Base-by-base conservation (phyloP, 2,113 vertebrate species). In the Spea bombifrons region DNA sequence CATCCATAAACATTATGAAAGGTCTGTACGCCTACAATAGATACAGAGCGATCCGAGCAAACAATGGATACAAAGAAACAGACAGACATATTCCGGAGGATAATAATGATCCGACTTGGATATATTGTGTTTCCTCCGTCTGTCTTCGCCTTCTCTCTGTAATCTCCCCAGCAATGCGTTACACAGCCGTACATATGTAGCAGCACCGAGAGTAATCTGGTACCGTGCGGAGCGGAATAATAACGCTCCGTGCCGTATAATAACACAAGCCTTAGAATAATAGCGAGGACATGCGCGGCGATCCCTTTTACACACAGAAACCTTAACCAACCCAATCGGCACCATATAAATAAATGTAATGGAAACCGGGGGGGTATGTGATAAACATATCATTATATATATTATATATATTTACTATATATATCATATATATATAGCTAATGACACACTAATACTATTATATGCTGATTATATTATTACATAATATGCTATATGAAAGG, bases 61-160 rank as follows among this genome's bases (percentile, higher is more conserved):
- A 59, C 55, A 59, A 59, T 59, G 55, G 55, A 59, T 13, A 59
- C 55, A 59, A 59, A 59, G 55, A 59, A 4, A 13, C 55, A 59
- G 55, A 59, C 55, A 4, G 55, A 59, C 3, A 13, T 59, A 59
- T 59, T 59, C 55, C 4, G 6, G 10, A 8, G 5, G 4, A 55
- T 68, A 15, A 76, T 76, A 76, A 57, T 57, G 16, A 76, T 76
- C 68, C 16, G 44, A 17, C 12, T 43, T 12, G 65, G 12, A 44
- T 8, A 43, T 66, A 64, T 65, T 16, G 46, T 45, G 55, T 73
- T 57, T 72, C 53, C 63, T 46, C 43, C 17, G 48, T 66, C 49
- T 75, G 9, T 85, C 61, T 83, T 69, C 88, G 85, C 74, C 65
- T 76, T 67, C 66, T 66, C 75, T 13, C 63, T 53, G 66, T 57